phyloP scores from a whole-genome alignment of 2,797 vertebrate genomes.

The Mus caroli region DNA sequence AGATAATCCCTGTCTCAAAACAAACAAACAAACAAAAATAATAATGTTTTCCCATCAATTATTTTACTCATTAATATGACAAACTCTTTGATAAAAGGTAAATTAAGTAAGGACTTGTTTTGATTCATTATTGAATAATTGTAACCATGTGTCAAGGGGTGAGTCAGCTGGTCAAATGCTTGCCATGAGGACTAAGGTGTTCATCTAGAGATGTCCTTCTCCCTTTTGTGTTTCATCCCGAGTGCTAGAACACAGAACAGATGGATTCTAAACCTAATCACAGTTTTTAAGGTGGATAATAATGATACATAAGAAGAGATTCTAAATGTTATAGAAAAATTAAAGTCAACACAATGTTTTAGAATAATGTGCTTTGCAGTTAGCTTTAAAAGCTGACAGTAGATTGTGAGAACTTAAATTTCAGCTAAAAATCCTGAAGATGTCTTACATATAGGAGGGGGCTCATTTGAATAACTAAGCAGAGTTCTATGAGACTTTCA shows the following conservation, averaged over 20 bases:
- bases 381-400: background rate
- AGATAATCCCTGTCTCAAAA: too few species aligned
- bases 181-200: background rate
- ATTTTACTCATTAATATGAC: background rate
- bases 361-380: background rate
- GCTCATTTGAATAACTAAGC: background rate
- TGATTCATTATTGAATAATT: background rate
- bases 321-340: background rate
- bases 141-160: too few species aligned
- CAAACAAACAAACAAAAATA: too few species aligned
- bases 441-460: background rate
- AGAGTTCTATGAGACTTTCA: background rate
- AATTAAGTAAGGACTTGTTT: background rate
- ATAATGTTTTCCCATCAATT: too few species aligned
- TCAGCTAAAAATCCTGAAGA: slow-evolving; percentile 19
- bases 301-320: background rate
- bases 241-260: background rate
- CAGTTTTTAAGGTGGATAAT: background rate
- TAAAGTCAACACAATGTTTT: background rate
- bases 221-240: background rate
- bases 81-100: too few species aligned
- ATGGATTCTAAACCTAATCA: background rate
- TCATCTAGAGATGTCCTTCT: background rate
- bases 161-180: background rate
- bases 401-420: background rate